Evolutionary conservation across 2,888 invertebrate genomes (phyloP), one percentile per base, ranked within the genome.

Genomic region (Cephus spinipes): DNA sequence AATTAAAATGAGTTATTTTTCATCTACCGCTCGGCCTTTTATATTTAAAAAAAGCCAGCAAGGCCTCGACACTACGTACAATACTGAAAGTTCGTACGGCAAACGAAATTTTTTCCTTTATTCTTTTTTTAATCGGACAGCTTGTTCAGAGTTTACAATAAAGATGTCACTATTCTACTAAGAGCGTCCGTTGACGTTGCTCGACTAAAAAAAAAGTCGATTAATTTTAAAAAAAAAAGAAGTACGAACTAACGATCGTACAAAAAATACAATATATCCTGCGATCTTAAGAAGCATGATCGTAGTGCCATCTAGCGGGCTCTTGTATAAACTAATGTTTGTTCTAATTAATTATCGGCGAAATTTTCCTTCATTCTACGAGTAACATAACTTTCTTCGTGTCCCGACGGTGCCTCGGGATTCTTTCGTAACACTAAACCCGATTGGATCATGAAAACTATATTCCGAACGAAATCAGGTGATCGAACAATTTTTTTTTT

Each of bases 81-180:
- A 40, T 15, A 4, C 12, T 40, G 4, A 4, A 15, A 4, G 4
- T 15, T 15, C 36, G 1, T 12, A 12, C 36, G 12, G 15, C 4
- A 4, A 36, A 36, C 15, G 1, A 15, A 40, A 4, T 40, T 40
- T 4, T 6, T 15, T 40, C 4, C 4, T 40, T 15, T 40, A 12
- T 15, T 40, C 12, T 40, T 40, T 40, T 40, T 4, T 40, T 40
- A 4, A 40, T 75, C 77, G 79, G 86, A 90, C 88, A 89, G 85
- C 86, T 89, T 88, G 87, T 77, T 83, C 84, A 86, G 88, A 89
- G 88, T 89, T 90, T 90, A 90, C 90, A 90, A 89, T 86, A 76
- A 78, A 81, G 79, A 69, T 23, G 12, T 69, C 69, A 32, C 15
- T 69, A 69, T 69, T 32, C 32, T 69, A 69, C 69, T 30, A n/a